A percentile compares a stretch with the other conserved stretches of the same genome.
Evolutionary conservation across 2,888 invertebrate species (phyloP).

Genomic region (Saturnia japonica): DNA sequence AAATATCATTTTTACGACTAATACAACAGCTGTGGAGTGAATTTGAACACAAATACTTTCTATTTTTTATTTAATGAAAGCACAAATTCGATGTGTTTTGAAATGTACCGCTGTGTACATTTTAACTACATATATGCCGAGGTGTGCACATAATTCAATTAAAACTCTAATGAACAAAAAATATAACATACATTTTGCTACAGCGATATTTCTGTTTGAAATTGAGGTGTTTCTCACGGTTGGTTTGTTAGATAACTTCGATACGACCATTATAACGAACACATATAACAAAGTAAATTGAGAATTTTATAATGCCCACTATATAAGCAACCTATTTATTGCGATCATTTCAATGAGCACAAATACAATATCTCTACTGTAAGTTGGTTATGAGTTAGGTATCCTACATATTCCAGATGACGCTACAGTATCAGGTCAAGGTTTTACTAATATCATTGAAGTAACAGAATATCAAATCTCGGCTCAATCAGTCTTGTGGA

Average conservation of each 20-base stretch:
- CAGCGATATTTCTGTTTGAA: background rate
- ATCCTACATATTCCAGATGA: no score
- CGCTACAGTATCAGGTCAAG: no score
- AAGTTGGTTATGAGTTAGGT: no score
- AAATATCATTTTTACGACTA: background rate
- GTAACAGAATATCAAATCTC: no score
- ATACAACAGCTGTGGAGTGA: background rate
- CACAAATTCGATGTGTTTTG: constrained; percentile 2
- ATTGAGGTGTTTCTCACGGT: background rate
- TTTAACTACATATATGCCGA: background rate
- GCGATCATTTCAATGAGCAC: no score
- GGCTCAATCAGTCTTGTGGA: no score
- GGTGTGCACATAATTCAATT: background rate
- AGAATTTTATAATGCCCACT: no score
- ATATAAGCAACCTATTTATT: no score
- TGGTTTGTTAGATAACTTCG: background rate
- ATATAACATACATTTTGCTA: background rate
- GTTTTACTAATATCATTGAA: no score
- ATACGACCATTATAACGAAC: background rate
- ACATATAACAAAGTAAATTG: background rate
- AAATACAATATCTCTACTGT: no score
- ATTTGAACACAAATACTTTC: background rate
- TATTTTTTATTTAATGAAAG: constrained; percentile 3
- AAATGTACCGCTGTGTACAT: background rate
- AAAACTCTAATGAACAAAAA: background rate